phyloP scores from a whole-genome alignment of 2,113 vertebrate species.

The Salvator merianae region DNA sequence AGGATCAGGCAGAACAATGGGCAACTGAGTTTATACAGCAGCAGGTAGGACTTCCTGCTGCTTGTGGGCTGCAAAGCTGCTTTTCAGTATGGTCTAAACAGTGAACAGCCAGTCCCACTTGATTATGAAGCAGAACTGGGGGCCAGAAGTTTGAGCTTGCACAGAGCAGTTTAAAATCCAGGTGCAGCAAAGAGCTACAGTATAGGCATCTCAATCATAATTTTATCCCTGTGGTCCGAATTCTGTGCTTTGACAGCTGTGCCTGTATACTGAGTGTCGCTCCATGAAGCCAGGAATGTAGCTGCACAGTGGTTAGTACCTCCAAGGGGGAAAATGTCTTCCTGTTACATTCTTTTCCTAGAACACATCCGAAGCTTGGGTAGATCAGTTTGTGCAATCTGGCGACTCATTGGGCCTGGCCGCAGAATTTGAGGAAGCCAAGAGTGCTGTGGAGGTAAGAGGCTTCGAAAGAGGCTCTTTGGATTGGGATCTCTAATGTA shows the following conservation, averaged over 20 bases:
- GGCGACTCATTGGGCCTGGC: conserved; percentile 73
- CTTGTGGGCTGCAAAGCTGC: conserved; percentile 46
- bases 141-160: conserved; percentile 19
- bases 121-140: not conserved
- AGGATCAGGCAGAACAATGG: conserved; percentile 95
- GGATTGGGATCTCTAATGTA: not conserved
- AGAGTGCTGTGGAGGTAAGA: conserved; percentile 92
- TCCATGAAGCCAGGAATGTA: conserved; percentile 11
- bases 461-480: too few relatives aligned
- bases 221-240: conserved; percentile 25
- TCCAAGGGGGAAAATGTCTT: not conserved
- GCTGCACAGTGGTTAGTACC: not conserved
- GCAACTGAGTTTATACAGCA: conserved; percentile 91
- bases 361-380: conserved; percentile 92
- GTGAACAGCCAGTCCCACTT: conserved; percentile 13
- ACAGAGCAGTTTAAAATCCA: conserved; percentile 43
- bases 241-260: not conserved
- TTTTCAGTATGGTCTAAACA: conserved; percentile 35
- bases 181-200: conserved; percentile 33
- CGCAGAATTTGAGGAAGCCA: conserved; percentile 92
- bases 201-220: not conserved
- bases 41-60: conserved; percentile 87
- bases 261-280: not conserved
- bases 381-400: conserved; percentile 87
- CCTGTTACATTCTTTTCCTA: conserved; percentile 66